phyloP scores from a whole-genome alignment of 1,140 invertebrate genomes.

The Papilio dardanus region DNA sequence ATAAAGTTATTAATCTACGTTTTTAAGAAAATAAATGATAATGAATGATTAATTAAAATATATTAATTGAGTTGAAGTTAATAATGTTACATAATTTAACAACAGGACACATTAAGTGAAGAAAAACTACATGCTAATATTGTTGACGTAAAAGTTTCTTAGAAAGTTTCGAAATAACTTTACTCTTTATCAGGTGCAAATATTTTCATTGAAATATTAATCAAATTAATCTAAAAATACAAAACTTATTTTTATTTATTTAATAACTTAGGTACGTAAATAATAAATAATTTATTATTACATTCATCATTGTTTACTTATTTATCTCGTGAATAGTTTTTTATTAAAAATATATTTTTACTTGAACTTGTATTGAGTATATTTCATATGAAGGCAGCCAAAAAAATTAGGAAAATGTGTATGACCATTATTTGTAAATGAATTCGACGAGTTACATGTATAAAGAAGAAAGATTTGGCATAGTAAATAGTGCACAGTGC shows the following conservation, averaged over 20 bases:
- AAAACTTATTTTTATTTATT: too few relatives aligned
- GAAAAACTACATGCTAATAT: too few relatives aligned
- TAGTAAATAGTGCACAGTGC: conserved; percentile 22
- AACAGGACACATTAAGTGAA: too few relatives aligned
- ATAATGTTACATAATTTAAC: too few relatives aligned
- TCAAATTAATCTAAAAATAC: too few relatives aligned
- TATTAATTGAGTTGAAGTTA: background rate
- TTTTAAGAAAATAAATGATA: background rate
- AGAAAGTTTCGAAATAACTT: background rate
- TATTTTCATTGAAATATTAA: too few relatives aligned
- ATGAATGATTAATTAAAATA: background rate
- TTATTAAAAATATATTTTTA: too few relatives aligned
- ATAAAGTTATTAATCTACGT: conserved; percentile 8
- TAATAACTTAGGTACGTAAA: too few relatives aligned
- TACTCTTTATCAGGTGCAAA: too few relatives aligned
- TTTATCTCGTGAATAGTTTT: background rate
- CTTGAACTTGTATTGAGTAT: background rate
- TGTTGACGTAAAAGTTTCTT: background rate
- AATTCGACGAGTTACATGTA: conserved; percentile 9
- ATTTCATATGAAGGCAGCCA: background rate
- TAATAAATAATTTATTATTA: too few relatives aligned
- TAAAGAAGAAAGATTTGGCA: conserved; percentile 22
- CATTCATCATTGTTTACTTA: background rate
- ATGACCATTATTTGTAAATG: conserved; percentile 14
- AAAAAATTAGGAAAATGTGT: conserved; percentile 12